These are phyloP conservation scores for Pelmatolapia mariae DNA, from an alignment of 2,113 vertebrate genomes.

Conservation along the genomic window DNA sequence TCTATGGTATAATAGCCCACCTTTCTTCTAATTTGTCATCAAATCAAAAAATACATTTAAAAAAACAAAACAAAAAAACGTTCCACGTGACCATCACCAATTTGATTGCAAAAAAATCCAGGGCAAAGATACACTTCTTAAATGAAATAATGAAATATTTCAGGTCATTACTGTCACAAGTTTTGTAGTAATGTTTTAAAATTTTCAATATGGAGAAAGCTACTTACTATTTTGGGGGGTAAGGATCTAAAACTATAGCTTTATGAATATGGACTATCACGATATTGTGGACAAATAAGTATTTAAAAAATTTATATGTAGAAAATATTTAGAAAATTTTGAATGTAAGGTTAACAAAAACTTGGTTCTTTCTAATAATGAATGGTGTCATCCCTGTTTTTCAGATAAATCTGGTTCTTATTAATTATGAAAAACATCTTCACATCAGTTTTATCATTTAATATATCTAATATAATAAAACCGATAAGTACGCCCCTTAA, in stretches of 20 bases:
- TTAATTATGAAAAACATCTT: not conserved
- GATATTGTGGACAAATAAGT: not conserved
- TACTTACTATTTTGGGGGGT: not conserved
- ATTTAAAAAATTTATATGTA: accelerated
- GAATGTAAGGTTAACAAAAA: not conserved
- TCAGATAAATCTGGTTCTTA: not conserved
- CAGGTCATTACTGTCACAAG: accelerated
- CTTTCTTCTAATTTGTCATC: no score
- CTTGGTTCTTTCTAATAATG: not conserved
- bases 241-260: not conserved
- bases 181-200: not conserved
- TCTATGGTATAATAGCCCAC: no score
- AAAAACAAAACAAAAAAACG: no score
- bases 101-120: not conserved
- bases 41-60: no score
- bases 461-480: not conserved
- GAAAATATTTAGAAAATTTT: not conserved
- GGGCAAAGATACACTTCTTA: not conserved
- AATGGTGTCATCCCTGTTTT: not conserved
- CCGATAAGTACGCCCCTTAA: accelerated
- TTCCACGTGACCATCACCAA: accelerated
- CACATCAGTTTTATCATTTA: not conserved
- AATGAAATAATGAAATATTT: not conserved
- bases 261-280: not conserved
- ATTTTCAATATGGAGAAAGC: not conserved